phyloP scores from a whole-genome alignment of 2,888 invertebrate species.

The Epinotia demarniana region DNA sequence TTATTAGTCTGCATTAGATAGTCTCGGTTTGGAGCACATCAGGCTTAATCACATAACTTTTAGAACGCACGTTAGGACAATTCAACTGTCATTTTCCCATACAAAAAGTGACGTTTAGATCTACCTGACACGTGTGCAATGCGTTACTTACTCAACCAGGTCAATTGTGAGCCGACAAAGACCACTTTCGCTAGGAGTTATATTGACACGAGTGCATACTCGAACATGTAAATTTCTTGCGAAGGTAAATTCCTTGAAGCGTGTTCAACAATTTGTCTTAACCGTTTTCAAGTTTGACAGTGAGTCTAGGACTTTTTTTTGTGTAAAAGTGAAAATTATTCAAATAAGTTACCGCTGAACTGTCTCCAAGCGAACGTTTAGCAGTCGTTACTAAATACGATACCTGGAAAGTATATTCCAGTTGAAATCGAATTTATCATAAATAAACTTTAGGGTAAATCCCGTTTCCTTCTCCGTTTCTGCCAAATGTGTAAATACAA shows the following conservation, averaged over 20 bases:
- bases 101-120: no score
- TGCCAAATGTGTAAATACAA: conserved; percentile 2
- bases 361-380: neutral
- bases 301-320: neutral
- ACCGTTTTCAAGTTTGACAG: neutral
- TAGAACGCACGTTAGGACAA: no score
- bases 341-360: no score
- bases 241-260: neutral
- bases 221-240: neutral
- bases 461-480: neutral
- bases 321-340: no score
- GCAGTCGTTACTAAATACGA: neutral
- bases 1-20: no score
- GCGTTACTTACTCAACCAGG: no score
- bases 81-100: no score
- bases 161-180: neutral
- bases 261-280: neutral
- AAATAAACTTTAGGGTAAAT: neutral
- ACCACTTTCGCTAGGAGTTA: no score
- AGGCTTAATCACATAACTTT: no score
- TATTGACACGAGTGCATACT: neutral
- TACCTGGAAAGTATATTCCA: neutral
- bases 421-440: neutral
- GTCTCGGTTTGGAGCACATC: no score
- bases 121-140: no score